Conservation (phyloP, 2,113 vertebrate species). For the Zingel zingel region DNA sequence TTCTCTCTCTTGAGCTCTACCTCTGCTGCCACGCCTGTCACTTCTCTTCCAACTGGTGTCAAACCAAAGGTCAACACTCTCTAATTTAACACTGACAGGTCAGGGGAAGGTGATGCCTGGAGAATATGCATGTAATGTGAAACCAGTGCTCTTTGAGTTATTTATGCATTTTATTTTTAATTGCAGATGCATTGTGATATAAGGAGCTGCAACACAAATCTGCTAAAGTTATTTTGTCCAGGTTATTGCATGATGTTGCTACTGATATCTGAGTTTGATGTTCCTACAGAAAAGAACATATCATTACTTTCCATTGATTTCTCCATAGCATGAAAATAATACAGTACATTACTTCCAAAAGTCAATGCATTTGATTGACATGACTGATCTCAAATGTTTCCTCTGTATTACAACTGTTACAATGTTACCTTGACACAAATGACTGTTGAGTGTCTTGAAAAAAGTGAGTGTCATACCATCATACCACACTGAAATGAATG, state of each 20-base stretch:
- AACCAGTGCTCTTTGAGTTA: background rate
- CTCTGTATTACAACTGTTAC: background rate
- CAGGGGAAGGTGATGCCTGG: background rate
- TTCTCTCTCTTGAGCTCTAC: background rate
- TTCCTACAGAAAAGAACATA: no score
- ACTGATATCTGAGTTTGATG: no score
- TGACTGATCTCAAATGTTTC: no score
- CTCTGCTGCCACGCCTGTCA: background rate
- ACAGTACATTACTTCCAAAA: no score
- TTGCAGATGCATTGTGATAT: background rate
- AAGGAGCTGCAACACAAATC: background rate
- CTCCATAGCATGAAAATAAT: no score
- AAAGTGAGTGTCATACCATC: background rate
- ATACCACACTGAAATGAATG: background rate
- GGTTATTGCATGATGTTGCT: background rate
- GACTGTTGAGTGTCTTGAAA: background rate
- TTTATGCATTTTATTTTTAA: background rate
- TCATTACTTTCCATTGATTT: no score
- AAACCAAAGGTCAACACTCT: conserved; percentile 36
- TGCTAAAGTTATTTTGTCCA: background rate
- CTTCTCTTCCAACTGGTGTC: conserved; percentile 9
- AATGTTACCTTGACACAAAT: background rate
- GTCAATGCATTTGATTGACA: no score
- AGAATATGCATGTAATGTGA: background rate
- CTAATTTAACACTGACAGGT: conserved; percentile 17